phyloP scores from a whole-genome alignment of 2,888 invertebrate genomes.

The Erpobdella octoculata region DNA sequence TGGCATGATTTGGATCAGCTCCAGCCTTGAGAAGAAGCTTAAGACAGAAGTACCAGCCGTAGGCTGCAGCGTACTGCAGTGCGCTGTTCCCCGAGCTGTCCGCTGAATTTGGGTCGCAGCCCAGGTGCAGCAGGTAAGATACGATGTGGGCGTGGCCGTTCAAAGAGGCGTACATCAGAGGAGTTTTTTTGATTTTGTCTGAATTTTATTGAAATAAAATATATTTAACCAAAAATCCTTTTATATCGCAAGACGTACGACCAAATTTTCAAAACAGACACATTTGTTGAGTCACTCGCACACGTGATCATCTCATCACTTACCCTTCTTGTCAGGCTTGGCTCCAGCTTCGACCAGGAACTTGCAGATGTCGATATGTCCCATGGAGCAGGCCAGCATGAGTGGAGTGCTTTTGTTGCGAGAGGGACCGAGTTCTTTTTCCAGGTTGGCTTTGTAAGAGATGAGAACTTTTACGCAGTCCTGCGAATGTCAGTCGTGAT shows the following conservation, averaged over 20 bases:
- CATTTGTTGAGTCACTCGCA: not conserved
- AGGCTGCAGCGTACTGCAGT: conserved; percentile 57
- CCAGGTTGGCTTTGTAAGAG: conserved; percentile 50
- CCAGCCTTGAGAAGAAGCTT: conserved; percentile 52
- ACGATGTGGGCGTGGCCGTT: conserved; percentile 55
- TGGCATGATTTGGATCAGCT: conserved; percentile 50
- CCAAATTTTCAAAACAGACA: no score
- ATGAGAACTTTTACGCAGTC: conserved; percentile 50
- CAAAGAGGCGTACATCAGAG: conserved; percentile 56
- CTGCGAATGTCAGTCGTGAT: no score
- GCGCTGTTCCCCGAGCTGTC: conserved; percentile 56
- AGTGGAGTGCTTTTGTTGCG: conserved; percentile 53
- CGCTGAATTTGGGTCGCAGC: conserved; percentile 52
- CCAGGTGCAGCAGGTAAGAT: conserved; percentile 53
- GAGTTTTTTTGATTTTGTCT: conserved; percentile 55
- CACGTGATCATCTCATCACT: conserved; percentile 13
- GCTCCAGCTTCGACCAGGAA: conserved; percentile 52
- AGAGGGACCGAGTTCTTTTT: conserved; percentile 49
- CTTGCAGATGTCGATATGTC: conserved; percentile 52
- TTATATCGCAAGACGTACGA: no score
- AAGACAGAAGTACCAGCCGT: conserved; percentile 56
- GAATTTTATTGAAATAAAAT: no score
- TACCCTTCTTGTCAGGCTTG: conserved; percentile 51
- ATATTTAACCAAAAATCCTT: no score
- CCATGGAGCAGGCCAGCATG: conserved; percentile 53